Percentiles rank a stretch among this genome's conserved stretches.
Evolutionary conservation across 2,888 invertebrate species (phyloP).

Genomic region (Bruchidius siliquastri): DNA sequence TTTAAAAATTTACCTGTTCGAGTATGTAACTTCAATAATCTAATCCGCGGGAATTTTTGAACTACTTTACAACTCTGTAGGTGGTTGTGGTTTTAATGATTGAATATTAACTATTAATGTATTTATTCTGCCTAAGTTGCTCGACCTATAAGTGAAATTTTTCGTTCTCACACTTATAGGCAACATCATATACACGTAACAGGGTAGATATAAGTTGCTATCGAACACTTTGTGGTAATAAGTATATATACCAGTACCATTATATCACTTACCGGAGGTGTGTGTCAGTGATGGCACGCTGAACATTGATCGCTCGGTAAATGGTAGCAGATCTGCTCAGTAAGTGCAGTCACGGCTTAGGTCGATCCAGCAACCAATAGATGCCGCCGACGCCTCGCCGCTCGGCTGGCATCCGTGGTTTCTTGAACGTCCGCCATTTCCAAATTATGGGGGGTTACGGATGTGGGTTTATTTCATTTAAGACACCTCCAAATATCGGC

Average conservation of each 20-base stretch:
- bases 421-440: slow-evolving; percentile 62
- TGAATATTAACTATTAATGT: too few relatives aligned
- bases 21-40: too few relatives aligned
- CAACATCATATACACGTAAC: not conserved
- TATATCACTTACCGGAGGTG: slow-evolving; percentile 47
- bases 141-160: too few relatives aligned
- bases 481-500: slow-evolving; percentile 55
- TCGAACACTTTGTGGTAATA: slow-evolving; percentile 6
- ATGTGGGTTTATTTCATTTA: slow-evolving; percentile 50
- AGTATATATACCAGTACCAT: slow-evolving; percentile 23
- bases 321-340: slow-evolving; percentile 60
- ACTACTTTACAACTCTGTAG: too few relatives aligned
- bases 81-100: too few relatives aligned
- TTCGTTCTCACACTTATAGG: not conserved
- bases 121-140: too few relatives aligned
- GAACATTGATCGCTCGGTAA: slow-evolving; percentile 54
- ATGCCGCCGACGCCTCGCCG: slow-evolving; percentile 52
- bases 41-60: too few relatives aligned
- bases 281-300: slow-evolving; percentile 60
- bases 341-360: slow-evolving; percentile 55
- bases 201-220: slow-evolving; percentile 8
- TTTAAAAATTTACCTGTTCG: too few relatives aligned
- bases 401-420: slow-evolving; percentile 53
- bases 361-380: slow-evolving; percentile 58
- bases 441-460: slow-evolving; percentile 56